Base-by-base conservation (phyloP, 1,140 invertebrate species). In the Drosophila leontia region DNA sequence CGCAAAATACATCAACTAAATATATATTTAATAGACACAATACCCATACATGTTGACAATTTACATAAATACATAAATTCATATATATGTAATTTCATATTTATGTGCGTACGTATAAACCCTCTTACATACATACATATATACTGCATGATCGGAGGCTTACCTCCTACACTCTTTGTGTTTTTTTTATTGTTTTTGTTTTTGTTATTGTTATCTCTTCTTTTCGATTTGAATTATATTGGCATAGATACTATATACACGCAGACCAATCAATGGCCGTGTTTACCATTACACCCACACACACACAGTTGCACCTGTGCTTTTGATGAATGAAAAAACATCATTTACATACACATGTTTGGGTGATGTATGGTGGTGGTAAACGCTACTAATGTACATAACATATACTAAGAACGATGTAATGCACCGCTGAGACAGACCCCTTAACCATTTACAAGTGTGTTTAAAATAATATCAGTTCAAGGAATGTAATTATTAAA, bases 1-100 rank as follows among this genome's bases (percentile, higher is more conserved):
- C 51, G 13, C 51, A 55, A 37, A 55, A 37, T 55, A 55, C 51
- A 13, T 37, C 17, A 55, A 55, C 17, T 55, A 37, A 55, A 55
- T 23, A 37, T 6, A 23, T 6, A 23, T 37, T 37, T 15, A 15
- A 55, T 55, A 37, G 51, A 37, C 51, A 55, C 34, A 55, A 55
- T 55, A 37, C 51, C 51, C 51, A 53, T 37, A 53, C 34, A 37
- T 55, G 37, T 37, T 37, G 51, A 55, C 51, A 55, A 55, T 55
- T 55, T 55, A 55, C 51, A 55, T 55, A 55, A 37, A 55, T 55
- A 55, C 34, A 55, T 55, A 55, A 55, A 23, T 55, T 34, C 51
- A 55, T 35, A 35, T 17, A 35, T 55, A 37, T 55, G 51, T 55
- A 55, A 37, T 55, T 55, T 23, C 34, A 55, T 23, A 15, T 37